Evolutionary conservation across 2,797 vertebrate species (phyloP).

Genomic region (Sebastes cheni): DNA sequence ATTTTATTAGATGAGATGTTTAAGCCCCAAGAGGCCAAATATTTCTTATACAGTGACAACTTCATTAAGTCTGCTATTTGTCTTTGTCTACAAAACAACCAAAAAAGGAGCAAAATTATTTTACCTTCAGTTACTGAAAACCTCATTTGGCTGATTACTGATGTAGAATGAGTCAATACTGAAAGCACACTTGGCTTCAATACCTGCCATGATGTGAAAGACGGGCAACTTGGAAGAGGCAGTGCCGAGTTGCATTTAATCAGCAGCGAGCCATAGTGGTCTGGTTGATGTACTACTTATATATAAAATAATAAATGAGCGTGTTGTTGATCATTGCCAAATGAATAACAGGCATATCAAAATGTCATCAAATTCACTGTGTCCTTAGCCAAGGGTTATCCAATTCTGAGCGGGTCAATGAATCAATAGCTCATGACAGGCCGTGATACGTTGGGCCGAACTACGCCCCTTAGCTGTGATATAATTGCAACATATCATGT

Average conservation of each 20-base stretch:
- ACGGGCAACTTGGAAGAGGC: conserved; percentile 42
- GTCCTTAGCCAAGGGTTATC: background rate
- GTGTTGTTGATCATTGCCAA: conserved; percentile 30
- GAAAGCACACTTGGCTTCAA: conserved; percentile 43
- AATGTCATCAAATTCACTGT: conserved; percentile 39
- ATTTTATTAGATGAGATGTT: conserved; percentile 28
- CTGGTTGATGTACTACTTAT: conserved; percentile 29
- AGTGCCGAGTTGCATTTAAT: conserved; percentile 43
- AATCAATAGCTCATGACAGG: background rate
- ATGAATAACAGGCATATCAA: conserved; percentile 42
- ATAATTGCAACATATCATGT: too few relatives aligned
- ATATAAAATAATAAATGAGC: conserved; percentile 39
- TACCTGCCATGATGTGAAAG: conserved; percentile 42
- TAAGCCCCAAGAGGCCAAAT: conserved; percentile 11
- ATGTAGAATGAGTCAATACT: conserved; percentile 54
- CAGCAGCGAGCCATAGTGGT: conserved; percentile 21
- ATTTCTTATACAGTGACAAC: conserved; percentile 28
- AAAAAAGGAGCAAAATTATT: conserved; percentile 14
- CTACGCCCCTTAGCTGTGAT: too few relatives aligned
- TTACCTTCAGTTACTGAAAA: conserved; percentile 47
- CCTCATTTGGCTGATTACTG: conserved; percentile 54
- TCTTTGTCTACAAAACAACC: conserved; percentile 15
- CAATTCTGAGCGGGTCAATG: background rate
- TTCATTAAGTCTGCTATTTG: conserved; percentile 8
- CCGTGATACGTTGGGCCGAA: too few relatives aligned